phyloP scores from a whole-genome alignment of 2,113 vertebrate species.

The Bufo bufo region DNA sequence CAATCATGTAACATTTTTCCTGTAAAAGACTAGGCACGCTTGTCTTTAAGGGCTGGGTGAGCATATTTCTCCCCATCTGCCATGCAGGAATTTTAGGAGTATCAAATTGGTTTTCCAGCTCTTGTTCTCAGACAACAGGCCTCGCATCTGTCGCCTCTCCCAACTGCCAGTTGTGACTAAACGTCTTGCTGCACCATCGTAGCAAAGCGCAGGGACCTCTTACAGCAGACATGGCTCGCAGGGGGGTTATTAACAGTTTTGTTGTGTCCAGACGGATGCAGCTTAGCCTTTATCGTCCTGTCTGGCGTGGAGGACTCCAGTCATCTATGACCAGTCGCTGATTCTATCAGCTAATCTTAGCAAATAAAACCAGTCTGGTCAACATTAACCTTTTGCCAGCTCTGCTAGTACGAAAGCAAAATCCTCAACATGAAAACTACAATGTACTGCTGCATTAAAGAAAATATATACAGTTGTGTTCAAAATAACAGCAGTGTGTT shows the following conservation, averaged over 20 bases:
- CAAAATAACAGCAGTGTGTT: too few species aligned
- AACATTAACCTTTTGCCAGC: constrained; percentile 28
- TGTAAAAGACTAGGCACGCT: constrained; percentile 20
- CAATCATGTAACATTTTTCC: neutral
- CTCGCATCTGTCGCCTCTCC: constrained; percentile 42
- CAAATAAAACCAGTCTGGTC: constrained; percentile 51
- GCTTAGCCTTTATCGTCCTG: constrained; percentile 2
- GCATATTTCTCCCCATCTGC: constrained; percentile 63
- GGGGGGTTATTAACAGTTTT: constrained; percentile 42
- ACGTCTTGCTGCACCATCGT: constrained; percentile 61
- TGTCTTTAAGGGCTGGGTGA: constrained; percentile 38
- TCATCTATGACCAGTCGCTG: constrained; percentile 16
- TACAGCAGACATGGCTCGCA: constrained; percentile 55
- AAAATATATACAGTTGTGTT: too few species aligned
- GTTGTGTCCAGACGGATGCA: constrained; percentile 44
- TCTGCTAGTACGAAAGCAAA: neutral
- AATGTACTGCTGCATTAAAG: neutral
- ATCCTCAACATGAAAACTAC: neutral
- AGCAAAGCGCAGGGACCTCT: constrained; percentile 49
- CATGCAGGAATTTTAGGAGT: constrained; percentile 54
- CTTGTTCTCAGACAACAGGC: constrained; percentile 58
- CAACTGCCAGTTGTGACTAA: constrained; percentile 59
- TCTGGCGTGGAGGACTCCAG: constrained; percentile 22
- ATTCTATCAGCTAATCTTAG: constrained; percentile 32
- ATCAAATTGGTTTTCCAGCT: constrained; percentile 64